Evolutionary conservation across 2,797 vertebrate genomes (phyloP).

Genomic region (Typhlichthys subterraneus): DNA sequence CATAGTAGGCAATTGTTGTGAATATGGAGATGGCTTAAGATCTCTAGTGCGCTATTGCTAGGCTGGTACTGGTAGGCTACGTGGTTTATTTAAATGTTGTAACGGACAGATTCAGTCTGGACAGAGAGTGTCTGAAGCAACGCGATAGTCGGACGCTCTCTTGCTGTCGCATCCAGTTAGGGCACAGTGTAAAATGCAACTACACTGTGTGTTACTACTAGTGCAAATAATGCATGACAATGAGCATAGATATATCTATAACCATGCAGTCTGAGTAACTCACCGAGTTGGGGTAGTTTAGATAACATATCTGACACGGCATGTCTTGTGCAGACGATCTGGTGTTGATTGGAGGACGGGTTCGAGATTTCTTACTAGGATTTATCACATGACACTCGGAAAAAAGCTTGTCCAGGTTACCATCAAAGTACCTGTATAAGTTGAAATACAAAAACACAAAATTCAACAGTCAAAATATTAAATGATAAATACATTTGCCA

Average conservation of each 20-base stretch:
- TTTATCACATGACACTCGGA: slow-evolving; percentile 99
- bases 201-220: neutral
- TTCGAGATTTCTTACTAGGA: slow-evolving; percentile 97
- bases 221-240: too few species aligned
- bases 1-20: too few species aligned
- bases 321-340: slow-evolving; percentile 97
- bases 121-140: too few species aligned
- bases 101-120: too few species aligned
- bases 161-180: too few species aligned
- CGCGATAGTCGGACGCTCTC: too few species aligned
- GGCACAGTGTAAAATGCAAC: neutral
- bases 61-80: too few species aligned
- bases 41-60: too few species aligned
- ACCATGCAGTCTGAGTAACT: slow-evolving; percentile 64
- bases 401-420: slow-evolving; percentile 99
- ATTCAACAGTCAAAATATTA: neutral
- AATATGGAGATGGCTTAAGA: too few species aligned
- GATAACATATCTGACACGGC: slow-evolving; percentile 99
- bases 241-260: too few species aligned
- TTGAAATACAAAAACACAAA: slow-evolving; percentile 14
- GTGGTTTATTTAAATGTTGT: too few species aligned
- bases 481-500: too few species aligned
- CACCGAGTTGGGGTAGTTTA: slow-evolving; percentile 98
- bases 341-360: slow-evolving; percentile 94
- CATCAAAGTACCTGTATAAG: slow-evolving; percentile 95